phyloP scores from a whole-genome alignment of 2,113 vertebrate genomes.

The Lophius piscatorius region DNA sequence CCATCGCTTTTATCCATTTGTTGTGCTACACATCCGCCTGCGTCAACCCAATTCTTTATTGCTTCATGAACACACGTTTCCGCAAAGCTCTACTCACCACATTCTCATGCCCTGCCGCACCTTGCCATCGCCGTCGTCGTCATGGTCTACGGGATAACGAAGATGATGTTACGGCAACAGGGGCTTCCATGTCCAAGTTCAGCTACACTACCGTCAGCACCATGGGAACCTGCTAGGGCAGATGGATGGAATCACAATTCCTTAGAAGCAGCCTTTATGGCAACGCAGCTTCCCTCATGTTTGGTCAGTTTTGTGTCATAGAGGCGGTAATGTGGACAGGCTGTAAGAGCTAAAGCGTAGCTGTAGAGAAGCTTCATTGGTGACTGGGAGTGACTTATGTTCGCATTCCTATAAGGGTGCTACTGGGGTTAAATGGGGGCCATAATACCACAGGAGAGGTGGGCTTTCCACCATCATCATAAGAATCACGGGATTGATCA shows the following conservation, averaged over 20 bases:
- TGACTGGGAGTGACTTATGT: conserved; percentile 28
- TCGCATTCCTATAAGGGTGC: no score
- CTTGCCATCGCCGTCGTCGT: conserved; percentile 61
- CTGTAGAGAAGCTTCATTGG: conserved; percentile 23
- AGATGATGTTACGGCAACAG: conserved; percentile 79
- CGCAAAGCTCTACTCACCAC: conserved; percentile 87
- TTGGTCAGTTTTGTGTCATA: conserved; percentile 6
- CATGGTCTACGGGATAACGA: conserved; percentile 75
- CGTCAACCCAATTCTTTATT: conserved; percentile 95
- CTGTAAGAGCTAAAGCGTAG: conserved; percentile 30
- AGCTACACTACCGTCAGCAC: conserved; percentile 96
- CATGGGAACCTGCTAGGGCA: conserved; percentile 83
- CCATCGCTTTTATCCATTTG: conserved; percentile 95
- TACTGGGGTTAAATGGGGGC: no score
- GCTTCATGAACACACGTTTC: conserved; percentile 98
- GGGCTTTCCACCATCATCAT: no score
- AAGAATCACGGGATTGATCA: no score
- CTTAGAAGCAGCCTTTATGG: conserved; percentile 40
- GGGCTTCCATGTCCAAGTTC: conserved; percentile 89
- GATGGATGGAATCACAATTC: conserved; percentile 4
- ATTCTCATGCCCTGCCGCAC: conserved; percentile 78
- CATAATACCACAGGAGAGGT: no score
- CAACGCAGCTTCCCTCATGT: conserved; percentile 28
- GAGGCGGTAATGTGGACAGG: conserved; percentile 5
- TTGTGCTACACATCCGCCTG: conserved; percentile 90